Base-by-base conservation (phyloP, 2,888 invertebrate genomes). In the Ceramica pisi region DNA sequence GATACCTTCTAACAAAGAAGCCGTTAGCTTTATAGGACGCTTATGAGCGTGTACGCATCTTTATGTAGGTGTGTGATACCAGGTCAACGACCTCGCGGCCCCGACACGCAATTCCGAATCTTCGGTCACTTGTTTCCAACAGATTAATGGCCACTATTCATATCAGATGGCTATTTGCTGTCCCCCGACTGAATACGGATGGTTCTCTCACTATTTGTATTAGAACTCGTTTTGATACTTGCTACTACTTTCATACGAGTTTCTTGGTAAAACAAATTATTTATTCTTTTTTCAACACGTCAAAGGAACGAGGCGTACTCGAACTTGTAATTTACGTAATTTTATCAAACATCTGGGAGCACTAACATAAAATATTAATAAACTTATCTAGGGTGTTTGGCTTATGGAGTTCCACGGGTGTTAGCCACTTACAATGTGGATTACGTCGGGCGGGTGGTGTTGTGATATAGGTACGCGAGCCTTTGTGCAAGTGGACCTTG, bases 401-500 rank as follows among this genome's bases (percentile, higher is more conserved):
- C 78, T 80, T 74, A 80, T 66, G 75, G 81, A 75, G 74, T 75
- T 68, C 53, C 53, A 71, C 77, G 82, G 71, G 81, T 83, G 84
- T 86, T 84, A 87, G 85, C 82, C 86, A 87, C 85, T 88, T 85
- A 89, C 88, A 89, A 88, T 86, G 83, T 82, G 87, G 80, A 82
- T 86, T 86, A 86, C 73, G 72, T 67, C 66, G 69, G 73, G 57
- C 75, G 87, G 86, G 70, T 85, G 87, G 87, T 90, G 88, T 88
- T 87, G 87, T 88, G 90, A 88, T 91, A 91, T 88, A n/a, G n/a
- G n/a, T n/a, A 88, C 88, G 86, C 84, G 73, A 64, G 86, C 87
- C 89, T 91, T 91, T 92, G 90, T 91, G 88, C 83, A 78, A 82
- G 80, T 89, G 90, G 91, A 91, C 90, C 90, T 90, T 88, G 89